Percentiles rank a stretch among this genome's conserved stretches.
Evolutionary conservation across 2,888 invertebrate species (phyloP).

Genomic region (Spisula subtruncata): DNA sequence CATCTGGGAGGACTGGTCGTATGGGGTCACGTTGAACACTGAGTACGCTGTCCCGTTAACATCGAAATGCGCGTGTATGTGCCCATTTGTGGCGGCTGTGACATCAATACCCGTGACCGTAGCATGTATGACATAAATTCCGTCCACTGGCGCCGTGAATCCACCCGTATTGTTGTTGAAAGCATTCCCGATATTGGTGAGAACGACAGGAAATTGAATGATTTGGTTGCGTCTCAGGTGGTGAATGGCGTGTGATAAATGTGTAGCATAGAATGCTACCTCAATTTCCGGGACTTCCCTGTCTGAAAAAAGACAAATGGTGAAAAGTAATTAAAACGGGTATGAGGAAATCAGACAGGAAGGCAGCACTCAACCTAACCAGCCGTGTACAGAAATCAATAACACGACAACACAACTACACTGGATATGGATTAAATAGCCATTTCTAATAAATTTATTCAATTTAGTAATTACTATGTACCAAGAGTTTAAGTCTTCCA

Average conservation of each 20-base stretch:
- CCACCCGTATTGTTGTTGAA: not conserved
- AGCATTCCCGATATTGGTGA: constrained; percentile 33
- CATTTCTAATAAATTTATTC: no score
- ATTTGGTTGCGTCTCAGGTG: not conserved
- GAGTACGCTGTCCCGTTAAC: not conserved
- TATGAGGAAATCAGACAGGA: no score
- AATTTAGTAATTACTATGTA: no score
- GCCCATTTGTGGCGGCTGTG: not conserved
- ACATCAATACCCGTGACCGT: not conserved
- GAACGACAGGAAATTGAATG: not conserved
- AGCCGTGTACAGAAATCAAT: no score
- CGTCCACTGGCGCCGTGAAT: constrained; percentile 19
- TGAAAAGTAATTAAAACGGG: not conserved
- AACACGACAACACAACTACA: no score
- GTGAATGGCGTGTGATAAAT: not conserved
- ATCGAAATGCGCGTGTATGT: constrained; percentile 4
- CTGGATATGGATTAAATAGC: no score
- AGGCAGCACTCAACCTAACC: no score
- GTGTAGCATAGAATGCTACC: constrained; percentile 25
- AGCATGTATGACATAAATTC: not conserved
- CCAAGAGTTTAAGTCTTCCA: no score
- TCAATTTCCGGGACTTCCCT: not conserved
- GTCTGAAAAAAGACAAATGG: not conserved
- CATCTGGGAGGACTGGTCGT: constrained; percentile 27
- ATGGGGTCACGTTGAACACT: not conserved